Base-by-base conservation (phyloP, 2,113 vertebrate species). In the Pangasianodon gigas region DNA sequence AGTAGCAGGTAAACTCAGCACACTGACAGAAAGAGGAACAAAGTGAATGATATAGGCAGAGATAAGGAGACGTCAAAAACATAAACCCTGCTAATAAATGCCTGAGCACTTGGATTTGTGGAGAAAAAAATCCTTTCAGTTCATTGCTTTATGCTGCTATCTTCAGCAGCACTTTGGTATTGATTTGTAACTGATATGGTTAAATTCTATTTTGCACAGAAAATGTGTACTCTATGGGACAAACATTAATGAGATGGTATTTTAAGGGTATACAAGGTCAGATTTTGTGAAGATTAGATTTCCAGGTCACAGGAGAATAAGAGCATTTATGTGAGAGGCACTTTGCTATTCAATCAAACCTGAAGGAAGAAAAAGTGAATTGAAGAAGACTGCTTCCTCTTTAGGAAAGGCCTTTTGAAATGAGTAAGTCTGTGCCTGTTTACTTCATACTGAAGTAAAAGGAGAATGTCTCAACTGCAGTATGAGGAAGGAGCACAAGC, bases 11-110 rank as follows among this genome's bases (percentile, higher is more conserved):
- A 44, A 82, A 62, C 65, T 56, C 26, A 62, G n/a, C 51, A 71
- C n/a, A 85, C 37, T 46, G n/a, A 87, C 74, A 81, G 88, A 85
- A 88, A 90, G 56, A 88, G 56, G 89, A 90, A 88, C 89, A 56
- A 74, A 62, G n/a, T 56, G 77, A 65, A 16, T 54, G 16, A 32
- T 79, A 62, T 14, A 58, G 29, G 19, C 75, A 52, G 2, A 51
- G 58, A 88, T 82, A 69, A 81, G 86, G 32, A 41, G 58, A 81
- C 81, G 75, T 52, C 32, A 84, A 26, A 82, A 84, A 44, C 54
- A 83, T 29, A 83, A 58, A 60, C 18, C 26, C 1, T 56, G 14
- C 29, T 54, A 32, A 82, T 54, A 82, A 88, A 81, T 37, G 29
- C 77, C 26, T 51, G 11, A 32, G 65, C 5, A 24, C 13, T 19